These are phyloP conservation scores for Sebastes umbrosus DNA, from an alignment of 2,797 vertebrate genomes.

Conservation along the genomic window DNA sequence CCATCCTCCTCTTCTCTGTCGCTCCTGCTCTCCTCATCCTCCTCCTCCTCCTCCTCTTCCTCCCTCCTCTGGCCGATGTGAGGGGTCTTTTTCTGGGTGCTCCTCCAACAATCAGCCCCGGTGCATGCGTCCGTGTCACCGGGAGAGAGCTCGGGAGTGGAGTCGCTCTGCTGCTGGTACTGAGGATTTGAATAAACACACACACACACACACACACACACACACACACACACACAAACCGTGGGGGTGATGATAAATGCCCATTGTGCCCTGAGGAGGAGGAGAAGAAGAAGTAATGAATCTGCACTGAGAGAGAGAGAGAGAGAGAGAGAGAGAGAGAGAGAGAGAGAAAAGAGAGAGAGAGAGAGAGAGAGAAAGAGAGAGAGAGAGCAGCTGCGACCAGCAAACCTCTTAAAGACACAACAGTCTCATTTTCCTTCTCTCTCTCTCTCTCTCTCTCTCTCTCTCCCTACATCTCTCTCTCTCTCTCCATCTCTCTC, in stretches of 20 bases:
- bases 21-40: conserved; percentile 47
- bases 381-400: conserved; percentile 79
- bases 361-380: not conserved
- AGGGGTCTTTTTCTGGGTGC: conserved; percentile 85
- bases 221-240: conserved; percentile 58
- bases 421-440: conserved; percentile 76
- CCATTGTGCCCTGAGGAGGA: conserved; percentile 88
- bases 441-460: too few relatives aligned
- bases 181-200: conserved; percentile 92
- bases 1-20: not conserved
- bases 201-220: conserved; percentile 60
- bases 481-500: too few relatives aligned
- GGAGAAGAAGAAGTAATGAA: conserved; percentile 86
- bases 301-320: conserved; percentile 80
- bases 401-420: conserved; percentile 93
- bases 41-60: not conserved
- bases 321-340: not conserved
- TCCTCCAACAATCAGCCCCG: conserved; percentile 85
- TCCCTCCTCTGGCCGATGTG: conserved; percentile 23
- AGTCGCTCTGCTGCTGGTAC: conserved; percentile 94
- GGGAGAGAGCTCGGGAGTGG: conserved; percentile 85
- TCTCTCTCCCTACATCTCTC: not conserved
- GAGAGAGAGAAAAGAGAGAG: not conserved
- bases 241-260: conserved; percentile 94
- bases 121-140: conserved; percentile 57